Conservation (phyloP, 1,140 invertebrate genomes). For the Nixonia krombeini region DNA sequence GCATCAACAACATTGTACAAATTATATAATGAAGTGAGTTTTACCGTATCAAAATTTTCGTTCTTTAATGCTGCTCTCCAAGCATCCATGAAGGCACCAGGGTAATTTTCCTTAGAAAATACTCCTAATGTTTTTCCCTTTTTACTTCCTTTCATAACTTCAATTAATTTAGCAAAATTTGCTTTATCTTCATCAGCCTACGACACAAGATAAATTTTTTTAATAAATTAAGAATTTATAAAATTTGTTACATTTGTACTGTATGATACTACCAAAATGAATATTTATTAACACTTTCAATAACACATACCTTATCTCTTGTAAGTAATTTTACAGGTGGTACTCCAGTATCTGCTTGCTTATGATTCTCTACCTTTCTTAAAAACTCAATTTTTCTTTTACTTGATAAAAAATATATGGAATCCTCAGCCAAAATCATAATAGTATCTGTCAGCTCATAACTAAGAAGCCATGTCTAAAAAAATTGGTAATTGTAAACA, state of each 20-base stretch:
- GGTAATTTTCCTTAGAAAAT: constrained; percentile 95
- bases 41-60: constrained; percentile 85
- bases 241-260: constrained; percentile 11
- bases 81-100: constrained; percentile 91
- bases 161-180: constrained; percentile 91
- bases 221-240: no score
- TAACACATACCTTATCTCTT: constrained; percentile 86
- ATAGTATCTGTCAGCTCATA: constrained; percentile 97
- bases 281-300: not conserved
- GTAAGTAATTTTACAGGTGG: constrained; percentile 90
- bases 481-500: no score
- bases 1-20: no score
- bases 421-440: constrained; percentile 88
- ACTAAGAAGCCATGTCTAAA: constrained; percentile 95
- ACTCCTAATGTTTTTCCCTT: constrained; percentile 93
- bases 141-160: constrained; percentile 89
- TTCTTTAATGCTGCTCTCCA: constrained; percentile 87
- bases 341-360: constrained; percentile 85
- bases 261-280: not conserved
- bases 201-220: constrained; percentile 55
- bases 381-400: constrained; percentile 99
- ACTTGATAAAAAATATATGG: constrained; percentile 92
- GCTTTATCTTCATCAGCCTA: constrained; percentile 95
- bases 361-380: constrained; percentile 89
- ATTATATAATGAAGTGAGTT: no score